phyloP scores from a whole-genome alignment of 2,113 vertebrate genomes.

The Vicugna pacos region DNA sequence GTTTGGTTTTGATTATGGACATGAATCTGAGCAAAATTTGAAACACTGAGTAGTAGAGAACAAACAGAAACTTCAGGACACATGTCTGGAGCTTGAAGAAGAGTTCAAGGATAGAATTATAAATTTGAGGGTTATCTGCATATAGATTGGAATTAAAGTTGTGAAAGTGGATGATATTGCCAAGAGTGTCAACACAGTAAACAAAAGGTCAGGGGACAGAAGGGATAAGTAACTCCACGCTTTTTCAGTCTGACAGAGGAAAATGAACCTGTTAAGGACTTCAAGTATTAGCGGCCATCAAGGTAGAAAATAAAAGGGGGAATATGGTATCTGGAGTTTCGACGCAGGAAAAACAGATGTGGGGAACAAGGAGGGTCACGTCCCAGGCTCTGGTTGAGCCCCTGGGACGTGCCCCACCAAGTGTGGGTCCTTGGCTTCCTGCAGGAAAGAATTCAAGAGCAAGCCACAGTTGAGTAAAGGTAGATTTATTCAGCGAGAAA shows the following conservation, averaged over 20 bases:
- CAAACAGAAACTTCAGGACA: accelerated
- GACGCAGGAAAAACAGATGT: too few species aligned
- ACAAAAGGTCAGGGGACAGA: background rate
- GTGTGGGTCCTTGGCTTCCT: too few species aligned
- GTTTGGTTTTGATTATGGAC: slow-evolving; percentile 27
- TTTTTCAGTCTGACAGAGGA: background rate
- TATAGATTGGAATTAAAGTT: background rate
- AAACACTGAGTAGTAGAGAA: background rate
- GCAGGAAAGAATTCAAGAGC: too few species aligned
- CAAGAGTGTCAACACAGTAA: background rate
- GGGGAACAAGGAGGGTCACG: too few species aligned
- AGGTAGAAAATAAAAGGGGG: background rate
- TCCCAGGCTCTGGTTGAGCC: too few species aligned
- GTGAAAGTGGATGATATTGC: background rate
- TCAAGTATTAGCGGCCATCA: background rate
- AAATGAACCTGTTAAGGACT: background rate
- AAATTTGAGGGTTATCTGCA: background rate
- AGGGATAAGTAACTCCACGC: background rate
- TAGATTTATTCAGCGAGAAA: too few species aligned
- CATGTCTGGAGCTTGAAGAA: accelerated
- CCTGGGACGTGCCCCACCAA: too few species aligned
- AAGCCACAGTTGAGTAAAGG: too few species aligned
- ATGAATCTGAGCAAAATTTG: background rate
- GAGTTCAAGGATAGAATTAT: background rate
- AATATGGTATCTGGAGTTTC: background rate